Percentiles rank a stretch among this genome's conserved stretches.
Evolutionary conservation across 1,140 invertebrate genomes (phyloP).

Genomic region (Acromyrmex charruanus): DNA sequence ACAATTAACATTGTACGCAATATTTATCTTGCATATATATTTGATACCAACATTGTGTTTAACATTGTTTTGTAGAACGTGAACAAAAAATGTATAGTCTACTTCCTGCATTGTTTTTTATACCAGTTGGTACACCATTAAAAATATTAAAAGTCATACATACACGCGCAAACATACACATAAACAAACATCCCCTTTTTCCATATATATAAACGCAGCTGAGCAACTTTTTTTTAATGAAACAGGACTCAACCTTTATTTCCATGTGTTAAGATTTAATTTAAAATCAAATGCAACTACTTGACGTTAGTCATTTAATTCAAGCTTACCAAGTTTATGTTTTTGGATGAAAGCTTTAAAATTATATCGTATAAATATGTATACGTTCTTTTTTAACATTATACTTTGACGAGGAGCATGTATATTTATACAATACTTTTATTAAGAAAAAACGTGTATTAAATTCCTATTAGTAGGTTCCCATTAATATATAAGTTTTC

Average conservation of each 20-base stretch:
- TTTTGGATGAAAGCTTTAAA: neutral
- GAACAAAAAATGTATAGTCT: neutral
- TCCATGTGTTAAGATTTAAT: conserved; percentile 13
- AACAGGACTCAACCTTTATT: neutral
- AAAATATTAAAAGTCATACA: neutral
- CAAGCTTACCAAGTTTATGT: neutral
- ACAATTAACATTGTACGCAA: neutral
- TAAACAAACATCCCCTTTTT: neutral
- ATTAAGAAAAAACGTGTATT: neutral
- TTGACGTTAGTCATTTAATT: neutral
- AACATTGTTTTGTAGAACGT: neutral
- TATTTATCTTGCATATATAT: neutral
- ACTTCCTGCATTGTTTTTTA: neutral
- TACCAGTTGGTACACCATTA: neutral
- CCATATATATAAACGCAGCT: too few relatives aligned
- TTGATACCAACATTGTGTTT: neutral
- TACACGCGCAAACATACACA: neutral
- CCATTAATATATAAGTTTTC: neutral
- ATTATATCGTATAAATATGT: neutral
- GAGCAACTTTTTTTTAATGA: conserved; percentile 8
- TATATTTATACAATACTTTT: neutral
- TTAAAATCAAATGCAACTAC: conserved; percentile 3
- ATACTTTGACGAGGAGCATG: neutral
- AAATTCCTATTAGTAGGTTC: too few relatives aligned
- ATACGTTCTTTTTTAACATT: neutral